phyloP scores from a whole-genome alignment of 2,888 invertebrate genomes.

The Andrena praecox region DNA sequence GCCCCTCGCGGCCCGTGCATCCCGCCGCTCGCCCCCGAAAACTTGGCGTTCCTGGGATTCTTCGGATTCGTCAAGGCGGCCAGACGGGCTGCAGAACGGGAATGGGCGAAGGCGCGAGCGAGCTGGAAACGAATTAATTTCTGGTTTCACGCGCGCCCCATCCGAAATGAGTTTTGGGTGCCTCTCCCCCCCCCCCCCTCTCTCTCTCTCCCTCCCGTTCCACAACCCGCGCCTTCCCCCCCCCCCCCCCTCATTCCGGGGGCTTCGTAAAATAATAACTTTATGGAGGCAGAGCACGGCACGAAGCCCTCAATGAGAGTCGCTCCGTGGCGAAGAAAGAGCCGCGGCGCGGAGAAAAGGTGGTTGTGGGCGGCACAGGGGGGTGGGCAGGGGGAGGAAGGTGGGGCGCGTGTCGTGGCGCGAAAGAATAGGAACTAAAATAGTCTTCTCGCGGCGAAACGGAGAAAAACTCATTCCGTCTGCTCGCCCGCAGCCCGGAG shows the following conservation, averaged over 20 bases:
- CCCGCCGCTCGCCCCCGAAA: not conserved
- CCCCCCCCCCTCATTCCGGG: not conserved
- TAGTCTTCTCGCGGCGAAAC: constrained; percentile 74
- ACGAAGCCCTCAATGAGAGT: constrained; percentile 51
- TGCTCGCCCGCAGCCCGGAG: constrained; percentile 70
- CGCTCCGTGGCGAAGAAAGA: constrained; percentile 43
- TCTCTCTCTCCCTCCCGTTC: too few relatives aligned
- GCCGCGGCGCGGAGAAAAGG: constrained; percentile 7
- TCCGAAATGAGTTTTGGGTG: constrained; percentile 47
- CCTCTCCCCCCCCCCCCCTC: constrained; percentile 17
- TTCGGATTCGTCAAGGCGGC: constrained; percentile 32
- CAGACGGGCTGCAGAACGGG: not conserved
- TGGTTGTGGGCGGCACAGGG: constrained; percentile 9
- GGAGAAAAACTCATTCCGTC: constrained; percentile 80
- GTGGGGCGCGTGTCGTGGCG: constrained; percentile 48
- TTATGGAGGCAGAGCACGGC: constrained; percentile 62
- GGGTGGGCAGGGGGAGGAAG: constrained; percentile 12
- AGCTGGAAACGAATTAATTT: constrained; percentile 55
- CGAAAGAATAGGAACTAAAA: constrained; percentile 76
- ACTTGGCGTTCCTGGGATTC: constrained; percentile 45
- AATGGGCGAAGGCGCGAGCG: not conserved
- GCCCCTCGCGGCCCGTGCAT: not conserved
- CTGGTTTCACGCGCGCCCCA: constrained; percentile 35
- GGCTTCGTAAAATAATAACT: constrained; percentile 76
- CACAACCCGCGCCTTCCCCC: too few relatives aligned